These are phyloP conservation scores for Helicoverpa assulta DNA, from an alignment of 2,888 invertebrate species.

Conservation along the genomic window DNA sequence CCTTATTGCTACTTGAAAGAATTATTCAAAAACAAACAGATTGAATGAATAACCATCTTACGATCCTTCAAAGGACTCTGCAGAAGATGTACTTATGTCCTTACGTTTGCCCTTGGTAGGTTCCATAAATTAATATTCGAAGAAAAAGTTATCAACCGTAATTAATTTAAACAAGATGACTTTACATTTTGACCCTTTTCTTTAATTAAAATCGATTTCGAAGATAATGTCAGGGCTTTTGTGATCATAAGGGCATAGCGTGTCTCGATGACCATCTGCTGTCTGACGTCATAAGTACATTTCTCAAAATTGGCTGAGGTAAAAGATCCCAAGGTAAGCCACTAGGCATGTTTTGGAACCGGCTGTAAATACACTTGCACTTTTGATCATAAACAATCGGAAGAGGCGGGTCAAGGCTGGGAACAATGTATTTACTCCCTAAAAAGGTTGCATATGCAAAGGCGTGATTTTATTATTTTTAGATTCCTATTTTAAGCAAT, in stretches of 20 bases:
- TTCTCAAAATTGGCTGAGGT: conserved; percentile 47
- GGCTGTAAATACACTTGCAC: conserved; percentile 19
- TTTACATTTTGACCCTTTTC: conserved; percentile 17
- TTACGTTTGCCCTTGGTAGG: too few species aligned
- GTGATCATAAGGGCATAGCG: conserved; percentile 35
- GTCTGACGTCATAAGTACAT: conserved; percentile 47
- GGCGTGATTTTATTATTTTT: neutral
- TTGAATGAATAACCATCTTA: too few species aligned
- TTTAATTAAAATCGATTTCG: conserved; percentile 18
- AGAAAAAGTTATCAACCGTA: neutral
- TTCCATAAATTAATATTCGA: too few species aligned
- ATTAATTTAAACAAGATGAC: neutral
- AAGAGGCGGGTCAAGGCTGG: conserved; percentile 37
- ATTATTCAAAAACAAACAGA: too few species aligned
- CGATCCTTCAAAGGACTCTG: too few species aligned
- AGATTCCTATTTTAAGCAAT: neutral
- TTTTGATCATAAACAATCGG: conserved; percentile 30
- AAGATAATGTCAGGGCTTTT: conserved; percentile 54
- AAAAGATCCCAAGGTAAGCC: conserved; percentile 51
- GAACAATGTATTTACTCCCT: conserved; percentile 13
- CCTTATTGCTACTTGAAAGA: too few species aligned
- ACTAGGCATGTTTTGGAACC: conserved; percentile 33
- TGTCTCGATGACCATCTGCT: conserved; percentile 57
- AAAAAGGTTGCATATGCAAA: neutral
- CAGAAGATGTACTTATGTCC: too few species aligned